Evolutionary conservation across 2,797 vertebrate species (phyloP), one percentile per base, ranked within the genome.

Genomic region (Myotis pilosus): DNA sequence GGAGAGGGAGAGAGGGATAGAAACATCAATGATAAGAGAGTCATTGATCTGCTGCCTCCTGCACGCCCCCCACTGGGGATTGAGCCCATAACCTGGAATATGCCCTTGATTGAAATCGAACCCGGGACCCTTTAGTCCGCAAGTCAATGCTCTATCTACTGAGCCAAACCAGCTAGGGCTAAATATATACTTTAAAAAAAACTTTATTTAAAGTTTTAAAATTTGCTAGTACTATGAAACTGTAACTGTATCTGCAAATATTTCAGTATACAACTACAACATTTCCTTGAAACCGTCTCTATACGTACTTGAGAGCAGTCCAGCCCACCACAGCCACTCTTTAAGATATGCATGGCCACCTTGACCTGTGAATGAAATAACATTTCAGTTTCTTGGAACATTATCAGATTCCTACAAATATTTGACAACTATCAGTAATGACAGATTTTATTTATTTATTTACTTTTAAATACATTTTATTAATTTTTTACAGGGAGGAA

Each of bases 311-410:
- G 99, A 99, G 38, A 99, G 97, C 95, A 99, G 98, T 96, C 99
- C 99, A 66, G 99, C 99, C 99, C 99, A 99, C 99, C 99, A 99
- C 3, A 99, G 98, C 99, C 99, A 99, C 96, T 99, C 99, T 97
- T 99, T 99, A 57, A 99, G 99, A 97, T 99, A 99, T 0, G 99
- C 99, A 97, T 99, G 99, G 95, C 99, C 99, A 62, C 99, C 99
- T 97, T 99, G 99, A 89, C 99, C 99, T 99, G 97, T 68, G 95
- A 97, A 97, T 94, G 41, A 94, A 94, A 81, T 94, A 75, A 94
- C 33, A 68, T 84, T 3, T 53, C 47, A 97, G 22, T 79, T 79
- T 49, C 92, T 33, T 91, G 87, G 16, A 95, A 95, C 22, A 83
- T 9, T 53, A 84, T 41, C 23, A 91, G 57, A 51, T 20, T 53